phyloP scores from a whole-genome alignment of 2,888 invertebrate species.

The Saturnia japonica region DNA sequence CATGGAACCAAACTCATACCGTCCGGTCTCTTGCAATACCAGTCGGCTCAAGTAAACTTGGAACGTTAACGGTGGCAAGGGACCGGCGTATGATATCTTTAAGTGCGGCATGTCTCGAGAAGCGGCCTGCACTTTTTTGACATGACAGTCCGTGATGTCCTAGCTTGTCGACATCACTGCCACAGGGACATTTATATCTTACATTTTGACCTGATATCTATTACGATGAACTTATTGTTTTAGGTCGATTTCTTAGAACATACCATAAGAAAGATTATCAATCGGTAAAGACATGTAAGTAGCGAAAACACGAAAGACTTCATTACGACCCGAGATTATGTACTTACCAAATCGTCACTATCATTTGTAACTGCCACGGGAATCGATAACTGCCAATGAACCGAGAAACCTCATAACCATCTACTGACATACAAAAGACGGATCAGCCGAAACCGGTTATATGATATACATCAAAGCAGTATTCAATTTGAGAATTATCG shows the following conservation, averaged over 20 bases:
- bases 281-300: constrained; percentile 10
- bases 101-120: too few relatives aligned
- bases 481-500: constrained; percentile 49
- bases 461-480: constrained; percentile 11
- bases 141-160: too few relatives aligned
- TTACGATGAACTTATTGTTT: neutral
- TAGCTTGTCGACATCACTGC: too few relatives aligned
- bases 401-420: neutral
- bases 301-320: constrained; percentile 19
- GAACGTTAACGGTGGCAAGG: too few relatives aligned
- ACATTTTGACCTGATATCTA: neutral
- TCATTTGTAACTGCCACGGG: constrained; percentile 26
- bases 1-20: too few relatives aligned
- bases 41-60: too few relatives aligned
- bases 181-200: too few relatives aligned
- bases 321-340: constrained; percentile 13
- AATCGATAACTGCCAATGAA: constrained; percentile 2
- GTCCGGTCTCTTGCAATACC: too few relatives aligned
- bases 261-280: neutral
- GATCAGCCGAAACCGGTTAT: constrained; percentile 3
- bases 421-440: neutral
- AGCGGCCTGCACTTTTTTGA: too few relatives aligned
- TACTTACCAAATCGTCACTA: constrained; percentile 18
- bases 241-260: neutral
- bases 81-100: too few relatives aligned